Base-by-base conservation (phyloP, 2,113 vertebrate species). In the Cheirogaleus medius region DNA sequence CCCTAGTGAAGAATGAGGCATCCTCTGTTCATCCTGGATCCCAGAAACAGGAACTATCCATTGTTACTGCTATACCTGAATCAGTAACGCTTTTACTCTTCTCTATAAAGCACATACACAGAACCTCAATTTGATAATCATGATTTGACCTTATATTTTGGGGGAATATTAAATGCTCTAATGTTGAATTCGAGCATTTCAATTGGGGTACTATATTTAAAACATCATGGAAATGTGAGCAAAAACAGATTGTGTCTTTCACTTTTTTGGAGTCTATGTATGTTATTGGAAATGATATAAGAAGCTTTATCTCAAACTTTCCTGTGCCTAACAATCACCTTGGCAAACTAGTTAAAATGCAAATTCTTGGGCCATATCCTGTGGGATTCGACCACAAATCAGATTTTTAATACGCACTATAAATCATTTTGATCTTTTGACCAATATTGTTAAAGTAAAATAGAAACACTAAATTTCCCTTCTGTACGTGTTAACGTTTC, bases 401-500 rank as follows among this genome's bases (percentile, higher is more conserved):
- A 77, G 18, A 88, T 69, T 89, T 95, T 90, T 91, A 95, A 39
- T 89, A 93, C 91, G 87, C 44, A 89, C 5, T 73, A 66, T 85
- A 87, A 83, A 20, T 80, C 27, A 80, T 32, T 89, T 81, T 78
- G 85, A 71, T 60, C 58, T 88, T 96, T 74, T 76, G 14, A 93
- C 34, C 13, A 96, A 94, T 76, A 87, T 5, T 78, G 32, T 44
- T 76, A 60, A 77, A 95, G 90, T 74, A 5, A 90, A 74, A 95
- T 1, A 84, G 8, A 76, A 84, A 94, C 52, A 94, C 39, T 96
- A 78, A 69, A 12, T 47, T 91, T 90, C 64, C 34, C 29, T 56
- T 93, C 69, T 68, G 86, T 77, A 37, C 10, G 93, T 20, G 23
- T 93, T 77, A 91, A 94, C 23, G 27, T 93, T 78, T 91, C 49